phyloP scores from a whole-genome alignment of 2,113 vertebrate species.

The Chaetodon auriga region DNA sequence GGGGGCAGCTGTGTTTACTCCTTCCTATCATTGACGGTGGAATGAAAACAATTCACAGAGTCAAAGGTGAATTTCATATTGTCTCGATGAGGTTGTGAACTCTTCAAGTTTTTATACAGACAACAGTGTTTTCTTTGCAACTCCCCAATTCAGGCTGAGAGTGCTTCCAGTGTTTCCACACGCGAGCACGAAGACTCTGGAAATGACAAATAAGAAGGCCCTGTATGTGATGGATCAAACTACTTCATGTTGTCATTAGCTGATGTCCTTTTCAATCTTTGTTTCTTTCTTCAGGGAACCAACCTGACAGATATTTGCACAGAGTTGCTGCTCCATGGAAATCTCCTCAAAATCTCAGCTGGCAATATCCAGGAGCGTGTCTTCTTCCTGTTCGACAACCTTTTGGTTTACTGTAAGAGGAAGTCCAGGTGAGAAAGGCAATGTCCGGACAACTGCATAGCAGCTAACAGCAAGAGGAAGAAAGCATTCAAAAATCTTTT shows the following conservation, averaged over 20 bases:
- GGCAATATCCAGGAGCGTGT: constrained; percentile 98
- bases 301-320: constrained; percentile 98
- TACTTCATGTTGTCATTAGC: not conserved
- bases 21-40: constrained; percentile 39
- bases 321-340: constrained; percentile 94
- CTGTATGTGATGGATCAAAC: not conserved
- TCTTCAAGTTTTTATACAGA: constrained; percentile 31
- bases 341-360: constrained; percentile 96
- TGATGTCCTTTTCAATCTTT: not conserved
- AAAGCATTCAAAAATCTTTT: constrained; percentile 17
- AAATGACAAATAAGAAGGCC: not conserved
- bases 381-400: constrained; percentile 99
- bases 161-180: not conserved
- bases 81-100: constrained; percentile 43
- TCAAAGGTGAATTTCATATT: constrained; percentile 53
- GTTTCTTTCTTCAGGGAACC: constrained; percentile 87
- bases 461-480: not conserved
- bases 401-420: constrained; percentile 97
- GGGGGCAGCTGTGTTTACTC: constrained; percentile 23
- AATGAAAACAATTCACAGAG: constrained; percentile 50
- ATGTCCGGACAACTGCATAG: not conserved
- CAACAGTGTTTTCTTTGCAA: constrained; percentile 20
- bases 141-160: not conserved
- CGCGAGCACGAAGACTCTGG: not conserved
- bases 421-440: constrained; percentile 91